Base-by-base conservation (phyloP, 2,888 invertebrate species). In the Apotomis betuletana region DNA sequence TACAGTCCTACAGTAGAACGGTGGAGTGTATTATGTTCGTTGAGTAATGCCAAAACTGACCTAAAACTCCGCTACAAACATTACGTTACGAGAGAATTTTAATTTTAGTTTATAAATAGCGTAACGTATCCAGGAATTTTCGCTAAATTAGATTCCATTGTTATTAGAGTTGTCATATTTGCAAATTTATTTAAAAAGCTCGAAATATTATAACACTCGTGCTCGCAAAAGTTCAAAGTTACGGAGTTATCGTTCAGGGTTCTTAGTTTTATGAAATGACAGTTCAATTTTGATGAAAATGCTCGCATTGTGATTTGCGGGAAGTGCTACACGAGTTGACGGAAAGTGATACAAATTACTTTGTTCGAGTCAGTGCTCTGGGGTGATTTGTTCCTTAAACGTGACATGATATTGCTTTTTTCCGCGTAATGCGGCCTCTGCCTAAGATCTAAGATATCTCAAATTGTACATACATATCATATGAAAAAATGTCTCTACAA, bases 141-240 rank as follows among this genome's bases (percentile, higher is more conserved):
- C 60, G 12, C 60, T 46, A 46, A 60, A 60, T 60, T 60, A 46
- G 46, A 60, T 60, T 60, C 46, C 46, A n/a, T 3, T 46, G 10
- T 46, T 60, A 49, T 60, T 60, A 60, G 46, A 60, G 44, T 46
- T 46, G 60, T 60, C 46, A 46, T 46, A 60, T 27, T 4, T 44
- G 44, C 27, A 46, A 46, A 27, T 49, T 46, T 60, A 61, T 61
- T 61, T 41, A 27, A 61, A 61, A 61, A 61, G 60, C 15, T 61
- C 60, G 27, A 49, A 13, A 44, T 61, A 61, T 46, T 15, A 27
- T 15, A 46, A 61, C 15, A 49, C 12, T 13, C 13, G 9, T 36
- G 10, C 46, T 46, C 60, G 9, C 49, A 0, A 49, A 10, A 49
- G 49, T 49, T 49, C 49, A 49, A 49, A 49, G 49, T 49, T 49